These are phyloP conservation scores for Dyspetes luteomarginatus DNA, from an alignment of 2,888 invertebrate genomes.

Conservation along the genomic window DNA sequence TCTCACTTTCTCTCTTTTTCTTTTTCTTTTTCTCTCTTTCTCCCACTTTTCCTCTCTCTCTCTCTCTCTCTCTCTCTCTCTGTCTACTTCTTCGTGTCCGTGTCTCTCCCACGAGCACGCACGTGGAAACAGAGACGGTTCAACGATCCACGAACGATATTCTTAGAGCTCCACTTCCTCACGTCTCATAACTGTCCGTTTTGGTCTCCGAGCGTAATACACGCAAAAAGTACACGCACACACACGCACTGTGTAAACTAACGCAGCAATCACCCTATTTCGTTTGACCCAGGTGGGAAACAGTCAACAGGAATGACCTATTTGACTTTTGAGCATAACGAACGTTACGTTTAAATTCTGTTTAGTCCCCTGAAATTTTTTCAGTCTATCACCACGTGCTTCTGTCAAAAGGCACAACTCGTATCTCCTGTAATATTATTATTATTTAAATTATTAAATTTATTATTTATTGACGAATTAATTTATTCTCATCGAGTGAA, in stretches of 20 bases:
- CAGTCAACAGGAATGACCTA: not conserved
- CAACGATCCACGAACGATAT: conserved; percentile 73
- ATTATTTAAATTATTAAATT: no score
- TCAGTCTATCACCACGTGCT: not conserved
- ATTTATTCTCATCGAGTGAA: no score
- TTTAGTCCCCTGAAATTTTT: not conserved
- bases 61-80: conserved; percentile 14
- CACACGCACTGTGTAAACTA: conserved; percentile 4
- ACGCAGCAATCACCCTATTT: conserved; percentile 26
- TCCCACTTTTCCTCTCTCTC: not conserved
- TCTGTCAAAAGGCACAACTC: not conserved
- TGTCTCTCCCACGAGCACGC: conserved; percentile 47
- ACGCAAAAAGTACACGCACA: conserved; percentile 16
- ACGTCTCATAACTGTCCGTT: conserved; percentile 61
- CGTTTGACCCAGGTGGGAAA: not conserved
- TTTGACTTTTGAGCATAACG: not conserved
- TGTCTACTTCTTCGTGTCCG: conserved; percentile 14
- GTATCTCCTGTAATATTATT: no score
- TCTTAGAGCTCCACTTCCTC: conserved; percentile 63
- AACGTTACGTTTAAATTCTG: no score
- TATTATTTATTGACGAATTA: no score
- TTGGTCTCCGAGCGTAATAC: conserved; percentile 42
- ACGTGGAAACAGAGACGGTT: conserved; percentile 74
- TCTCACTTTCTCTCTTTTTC: conserved; percentile 22
- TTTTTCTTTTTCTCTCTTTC: not conserved